Evolutionary conservation across 2,888 invertebrate genomes (phyloP).

Genomic region (Eristalis tenax): DNA sequence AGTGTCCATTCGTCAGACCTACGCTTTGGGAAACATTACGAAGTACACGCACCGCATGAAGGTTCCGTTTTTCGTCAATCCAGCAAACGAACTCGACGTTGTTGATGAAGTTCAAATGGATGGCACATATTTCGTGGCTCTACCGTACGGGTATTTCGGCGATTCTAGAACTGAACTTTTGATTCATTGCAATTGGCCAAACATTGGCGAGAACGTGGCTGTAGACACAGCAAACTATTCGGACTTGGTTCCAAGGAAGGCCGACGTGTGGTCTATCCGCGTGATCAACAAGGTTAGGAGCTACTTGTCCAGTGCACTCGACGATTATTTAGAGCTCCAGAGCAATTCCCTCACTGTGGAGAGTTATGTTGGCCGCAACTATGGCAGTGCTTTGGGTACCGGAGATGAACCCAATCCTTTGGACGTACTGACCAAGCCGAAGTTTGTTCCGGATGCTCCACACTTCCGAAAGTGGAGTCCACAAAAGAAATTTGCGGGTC

Average conservation of each 20-base stretch:
- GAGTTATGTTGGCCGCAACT: slow-evolving; percentile 78
- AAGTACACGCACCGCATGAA: slow-evolving; percentile 57
- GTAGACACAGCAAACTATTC: slow-evolving; percentile 93
- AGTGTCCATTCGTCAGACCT: slow-evolving; percentile 87
- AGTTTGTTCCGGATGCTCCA: slow-evolving; percentile 78
- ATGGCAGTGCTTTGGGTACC: slow-evolving; percentile 82
- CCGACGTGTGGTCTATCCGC: slow-evolving; percentile 90
- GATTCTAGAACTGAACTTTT: slow-evolving; percentile 91
- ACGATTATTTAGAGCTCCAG: slow-evolving; percentile 87
- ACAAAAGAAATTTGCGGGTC: slow-evolving; percentile 85
- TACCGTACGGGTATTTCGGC: slow-evolving; percentile 93
- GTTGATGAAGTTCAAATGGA: slow-evolving; percentile 73
- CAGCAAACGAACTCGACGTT: slow-evolving; percentile 69
- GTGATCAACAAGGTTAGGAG: slow-evolving; percentile 86
- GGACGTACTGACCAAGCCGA: slow-evolving; percentile 89
- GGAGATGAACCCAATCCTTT: slow-evolving; percentile 84
- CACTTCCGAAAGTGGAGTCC: slow-evolving; percentile 65
- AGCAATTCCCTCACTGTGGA: slow-evolving; percentile 75
- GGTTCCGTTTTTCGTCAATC: slow-evolving; percentile 72
- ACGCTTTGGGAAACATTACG: slow-evolving; percentile 82
- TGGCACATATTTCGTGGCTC: slow-evolving; percentile 82
- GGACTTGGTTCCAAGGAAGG: slow-evolving; percentile 91
- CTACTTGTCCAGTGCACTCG: slow-evolving; percentile 89
- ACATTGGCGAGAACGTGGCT: slow-evolving; percentile 91
- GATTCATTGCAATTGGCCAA: slow-evolving; percentile 92